Base-by-base conservation (phyloP, 2,888 invertebrate genomes). In the Bimastos eiseni region DNA sequence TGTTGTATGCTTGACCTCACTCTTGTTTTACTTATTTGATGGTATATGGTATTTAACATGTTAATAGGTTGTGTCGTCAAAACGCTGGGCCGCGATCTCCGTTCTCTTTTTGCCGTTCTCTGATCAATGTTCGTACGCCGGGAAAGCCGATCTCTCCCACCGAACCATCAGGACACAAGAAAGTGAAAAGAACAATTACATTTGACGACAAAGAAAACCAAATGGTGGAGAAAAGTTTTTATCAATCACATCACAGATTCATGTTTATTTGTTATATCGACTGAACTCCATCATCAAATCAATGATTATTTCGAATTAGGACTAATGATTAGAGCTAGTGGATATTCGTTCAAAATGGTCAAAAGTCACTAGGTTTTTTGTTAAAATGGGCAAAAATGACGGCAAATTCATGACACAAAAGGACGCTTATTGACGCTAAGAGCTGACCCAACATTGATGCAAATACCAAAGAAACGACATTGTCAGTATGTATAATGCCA, bases 201-300 rank as follows among this genome's bases (percentile, higher is more conserved):
- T 70, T 70, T 70, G 70, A 70, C n/a, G 70, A 70, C 70, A 70
- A 70, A 70, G 70, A 70, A 70, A 70, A 70, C 70, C 70, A 70
- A 70, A 70, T 70, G 70, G 70, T 70, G 70, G 3, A 1, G 30
- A 70, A n/a, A 4, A n/a, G n/a, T 24, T 49, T 24, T 49, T 70
- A 3, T 30, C n/a, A 70, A n/a, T 70, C n/a, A 5, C 11, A 1
- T 30, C n/a, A n/a, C 5, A n/a, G n/a, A 70, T 70, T 70, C 30
- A 70, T 70, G 55, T 30, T n/a, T 70, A 8, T 70, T 55, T 70
- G 11, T 70, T n/a, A 70, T 70, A 70, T 55, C 11, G 30, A 70
- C n/a, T 70, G 30, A 70, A 70, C 13, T 4, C 70, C 70, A 55
- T 55, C 30, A 30, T 30, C 44, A 49, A 24, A 49, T 49, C 49